Conservation (phyloP, 2,888 invertebrate genomes). For the Dromius quadrimaculatus region DNA sequence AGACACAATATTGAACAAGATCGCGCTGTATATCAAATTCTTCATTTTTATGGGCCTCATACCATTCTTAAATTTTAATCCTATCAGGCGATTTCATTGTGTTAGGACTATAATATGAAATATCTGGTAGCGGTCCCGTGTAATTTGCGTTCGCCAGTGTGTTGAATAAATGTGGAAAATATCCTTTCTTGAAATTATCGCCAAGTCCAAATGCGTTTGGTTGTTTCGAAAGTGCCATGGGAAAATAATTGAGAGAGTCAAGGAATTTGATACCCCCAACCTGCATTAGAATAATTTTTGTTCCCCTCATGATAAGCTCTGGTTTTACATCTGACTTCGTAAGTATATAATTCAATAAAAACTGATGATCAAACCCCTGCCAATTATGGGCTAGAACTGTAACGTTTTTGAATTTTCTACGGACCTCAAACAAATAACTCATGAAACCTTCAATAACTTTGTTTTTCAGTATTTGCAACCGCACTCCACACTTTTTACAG, state of each 20-base stretch:
- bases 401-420: conserved; percentile 36
- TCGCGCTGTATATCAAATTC: conserved; percentile 57
- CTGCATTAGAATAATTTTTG: conserved; percentile 49
- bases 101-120: conserved; percentile 55
- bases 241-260: conserved; percentile 58
- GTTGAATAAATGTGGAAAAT: conserved; percentile 58
- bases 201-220: conserved; percentile 58
- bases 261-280: conserved; percentile 55
- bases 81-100: conserved; percentile 53
- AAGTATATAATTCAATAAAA: conserved; percentile 49
- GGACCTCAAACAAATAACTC: not conserved
- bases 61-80: conserved; percentile 55
- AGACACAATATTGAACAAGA: conserved; percentile 53
- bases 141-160: conserved; percentile 56
- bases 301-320: conserved; percentile 53
- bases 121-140: conserved; percentile 54
- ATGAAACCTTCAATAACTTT: conserved; percentile 29
- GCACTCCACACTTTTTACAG: conserved; percentile 11
- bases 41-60: conserved; percentile 47
- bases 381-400: conserved; percentile 52
- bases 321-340: conserved; percentile 6
- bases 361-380: conserved; percentile 49
- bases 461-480: not conserved
- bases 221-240: conserved; percentile 56
- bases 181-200: conserved; percentile 53